These are phyloP conservation scores for Ovibos moschatus DNA, from an alignment of 2,113 vertebrate species.

Conservation along the genomic window DNA sequence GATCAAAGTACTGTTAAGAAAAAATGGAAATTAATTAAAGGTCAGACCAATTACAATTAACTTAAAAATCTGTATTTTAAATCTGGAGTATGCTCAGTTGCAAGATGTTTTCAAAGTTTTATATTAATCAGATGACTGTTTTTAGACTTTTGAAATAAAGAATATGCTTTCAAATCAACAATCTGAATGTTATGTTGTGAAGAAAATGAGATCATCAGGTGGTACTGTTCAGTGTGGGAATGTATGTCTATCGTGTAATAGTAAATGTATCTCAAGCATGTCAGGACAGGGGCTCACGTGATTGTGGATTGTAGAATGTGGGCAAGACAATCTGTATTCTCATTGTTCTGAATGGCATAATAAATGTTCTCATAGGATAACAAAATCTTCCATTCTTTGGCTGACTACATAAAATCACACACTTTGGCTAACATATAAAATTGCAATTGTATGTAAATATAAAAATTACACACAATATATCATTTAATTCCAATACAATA, in stretches of 20 bases:
- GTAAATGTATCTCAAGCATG: not conserved
- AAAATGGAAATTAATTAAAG: not conserved
- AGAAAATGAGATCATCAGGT: not conserved
- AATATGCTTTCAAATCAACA: not conserved
- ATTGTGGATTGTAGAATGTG: not conserved
- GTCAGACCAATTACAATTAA: not conserved
- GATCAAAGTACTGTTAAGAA: not conserved
- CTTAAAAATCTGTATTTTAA: not conserved
- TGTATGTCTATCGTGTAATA: not conserved
- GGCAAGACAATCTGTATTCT: not conserved
- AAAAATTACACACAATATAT: not conserved
- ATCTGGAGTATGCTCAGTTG: not conserved
- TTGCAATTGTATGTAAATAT: not conserved
- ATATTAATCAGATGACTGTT: not conserved
- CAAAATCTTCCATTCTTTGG: not conserved
- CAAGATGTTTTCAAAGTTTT: not conserved
- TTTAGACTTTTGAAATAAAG: constrained; percentile 6
- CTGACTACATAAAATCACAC: not conserved
- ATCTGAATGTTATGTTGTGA: not conserved
- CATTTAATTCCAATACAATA: not conserved
- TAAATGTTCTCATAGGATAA: not conserved
- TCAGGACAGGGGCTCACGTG: not conserved
- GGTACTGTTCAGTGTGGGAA: not conserved
- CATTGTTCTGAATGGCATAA: not conserved
- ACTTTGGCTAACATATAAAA: not conserved